Evolutionary conservation across 1,140 invertebrate genomes (phyloP).

Genomic region (Rhopalosiphum maidis): DNA sequence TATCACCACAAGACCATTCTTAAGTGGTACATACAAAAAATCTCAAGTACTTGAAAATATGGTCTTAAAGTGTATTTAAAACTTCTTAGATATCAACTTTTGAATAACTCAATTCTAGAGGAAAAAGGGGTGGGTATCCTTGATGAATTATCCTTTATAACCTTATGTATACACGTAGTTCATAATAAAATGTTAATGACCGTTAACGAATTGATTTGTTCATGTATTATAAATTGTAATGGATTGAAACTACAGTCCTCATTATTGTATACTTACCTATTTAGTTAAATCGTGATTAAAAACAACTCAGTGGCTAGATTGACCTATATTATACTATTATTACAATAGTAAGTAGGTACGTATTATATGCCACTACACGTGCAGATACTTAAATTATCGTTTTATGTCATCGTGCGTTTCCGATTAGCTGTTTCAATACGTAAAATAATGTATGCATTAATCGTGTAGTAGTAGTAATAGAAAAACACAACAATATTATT

Average conservation of each 20-base stretch:
- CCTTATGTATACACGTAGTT: neutral
- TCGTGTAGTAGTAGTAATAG: neutral
- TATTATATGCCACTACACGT: neutral
- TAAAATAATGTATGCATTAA: neutral
- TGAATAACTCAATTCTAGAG: no score
- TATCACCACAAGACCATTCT: no score
- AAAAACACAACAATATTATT: neutral
- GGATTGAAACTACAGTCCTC: neutral
- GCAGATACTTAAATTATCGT: slow-evolving; percentile 17
- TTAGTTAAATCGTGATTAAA: slow-evolving; percentile 3
- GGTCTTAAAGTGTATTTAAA: no score
- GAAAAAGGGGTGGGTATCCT: no score
- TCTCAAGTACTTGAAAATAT: no score
- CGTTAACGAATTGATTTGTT: neutral
- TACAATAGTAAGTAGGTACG: neutral
- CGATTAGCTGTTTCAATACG: neutral
- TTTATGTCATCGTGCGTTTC: neutral
- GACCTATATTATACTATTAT: slow-evolving; percentile 8
- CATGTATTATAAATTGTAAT: neutral
- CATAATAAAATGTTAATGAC: neutral
- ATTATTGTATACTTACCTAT: neutral
- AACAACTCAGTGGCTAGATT: neutral
- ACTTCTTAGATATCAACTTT: no score
- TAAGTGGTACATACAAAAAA: no score
- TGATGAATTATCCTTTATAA: no score